Percentiles rank a stretch among this genome's conserved stretches.
phyloP scores from a whole-genome alignment of 2,888 invertebrate genomes.

The Epinotia demarniana region DNA sequence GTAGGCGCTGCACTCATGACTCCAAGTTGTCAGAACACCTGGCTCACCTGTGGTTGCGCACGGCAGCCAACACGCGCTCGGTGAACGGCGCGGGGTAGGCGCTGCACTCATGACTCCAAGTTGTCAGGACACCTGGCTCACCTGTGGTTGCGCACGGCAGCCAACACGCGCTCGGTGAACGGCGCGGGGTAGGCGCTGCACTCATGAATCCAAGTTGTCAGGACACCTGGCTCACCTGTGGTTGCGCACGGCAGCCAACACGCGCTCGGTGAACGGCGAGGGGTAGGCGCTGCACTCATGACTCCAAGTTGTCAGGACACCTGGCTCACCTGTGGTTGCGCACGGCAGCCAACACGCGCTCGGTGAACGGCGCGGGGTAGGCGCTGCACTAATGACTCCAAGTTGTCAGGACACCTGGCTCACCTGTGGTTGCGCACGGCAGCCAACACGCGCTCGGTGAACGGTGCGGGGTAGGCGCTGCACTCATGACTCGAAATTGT shows the following conservation, averaged over 20 bases:
- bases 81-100: conserved; percentile 92
- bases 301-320: conserved; percentile 34
- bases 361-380: conserved; percentile 92
- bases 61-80: conserved; percentile 90
- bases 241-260: conserved; percentile 89
- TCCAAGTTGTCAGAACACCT: conserved; percentile 31
- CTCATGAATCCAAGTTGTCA: neutral
- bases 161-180: conserved; percentile 91
- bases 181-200: conserved; percentile 92
- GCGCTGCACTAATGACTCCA: conserved; percentile 84
- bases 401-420: conserved; percentile 34
- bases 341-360: conserved; percentile 90
- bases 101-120: conserved; percentile 79
- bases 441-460: conserved; percentile 91
- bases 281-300: conserved; percentile 89
- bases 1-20: conserved; percentile 87
- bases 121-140: conserved; percentile 48
- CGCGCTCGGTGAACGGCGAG: conserved; percentile 91
- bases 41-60: conserved; percentile 84
- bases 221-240: conserved; percentile 68
- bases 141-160: conserved; percentile 88
- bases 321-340: conserved; percentile 81
- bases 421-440: conserved; percentile 87
- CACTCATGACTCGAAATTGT: conserved; percentile 65
- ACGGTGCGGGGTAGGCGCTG: conserved; percentile 91